phyloP scores from a whole-genome alignment of 2,113 vertebrate species.

The Hippocampus zosterae region DNA sequence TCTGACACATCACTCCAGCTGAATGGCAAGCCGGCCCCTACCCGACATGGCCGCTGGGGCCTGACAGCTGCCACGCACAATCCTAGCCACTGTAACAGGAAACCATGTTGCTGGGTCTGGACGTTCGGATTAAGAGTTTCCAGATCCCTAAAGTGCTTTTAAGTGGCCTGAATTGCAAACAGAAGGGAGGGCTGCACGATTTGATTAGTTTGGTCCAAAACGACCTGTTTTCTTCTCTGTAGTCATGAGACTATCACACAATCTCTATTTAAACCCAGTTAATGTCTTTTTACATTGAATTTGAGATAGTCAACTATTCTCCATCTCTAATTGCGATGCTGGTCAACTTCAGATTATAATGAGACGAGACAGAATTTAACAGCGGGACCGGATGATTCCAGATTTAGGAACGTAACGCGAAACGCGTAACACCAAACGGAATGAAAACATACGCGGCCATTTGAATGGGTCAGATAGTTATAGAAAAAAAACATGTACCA shows the following conservation, averaged over 20 bases:
- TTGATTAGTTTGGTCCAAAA: slow-evolving; percentile 8
- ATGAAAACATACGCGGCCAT: no score
- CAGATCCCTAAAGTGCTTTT: slow-evolving; percentile 24
- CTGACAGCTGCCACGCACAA: slow-evolving; percentile 56
- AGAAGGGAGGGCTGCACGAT: slow-evolving; percentile 11
- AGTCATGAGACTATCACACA: background rate
- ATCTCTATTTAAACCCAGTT: background rate
- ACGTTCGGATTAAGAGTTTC: slow-evolving; percentile 24
- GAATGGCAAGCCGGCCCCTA: slow-evolving; percentile 24
- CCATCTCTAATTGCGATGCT: background rate
- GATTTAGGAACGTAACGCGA: no score
- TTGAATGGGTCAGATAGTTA: no score
- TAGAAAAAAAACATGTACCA: no score
- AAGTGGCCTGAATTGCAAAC: slow-evolving; percentile 1
- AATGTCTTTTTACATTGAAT: background rate
- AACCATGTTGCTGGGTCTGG: slow-evolving; percentile 31
- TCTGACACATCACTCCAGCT: slow-evolving; percentile 36
- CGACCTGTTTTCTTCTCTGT: background rate
- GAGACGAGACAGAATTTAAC: no score
- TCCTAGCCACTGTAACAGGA: slow-evolving; percentile 45
- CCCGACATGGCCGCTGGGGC: slow-evolving; percentile 28
- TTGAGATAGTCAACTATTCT: background rate
- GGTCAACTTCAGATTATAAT: background rate
- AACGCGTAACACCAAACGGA: no score
- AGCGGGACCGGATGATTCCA: no score